A percentile compares a stretch with the other conserved stretches of the same genome.
Evolutionary conservation across 2,888 invertebrate genomes (phyloP).

Genomic region (Keiferia lycopersicella): DNA sequence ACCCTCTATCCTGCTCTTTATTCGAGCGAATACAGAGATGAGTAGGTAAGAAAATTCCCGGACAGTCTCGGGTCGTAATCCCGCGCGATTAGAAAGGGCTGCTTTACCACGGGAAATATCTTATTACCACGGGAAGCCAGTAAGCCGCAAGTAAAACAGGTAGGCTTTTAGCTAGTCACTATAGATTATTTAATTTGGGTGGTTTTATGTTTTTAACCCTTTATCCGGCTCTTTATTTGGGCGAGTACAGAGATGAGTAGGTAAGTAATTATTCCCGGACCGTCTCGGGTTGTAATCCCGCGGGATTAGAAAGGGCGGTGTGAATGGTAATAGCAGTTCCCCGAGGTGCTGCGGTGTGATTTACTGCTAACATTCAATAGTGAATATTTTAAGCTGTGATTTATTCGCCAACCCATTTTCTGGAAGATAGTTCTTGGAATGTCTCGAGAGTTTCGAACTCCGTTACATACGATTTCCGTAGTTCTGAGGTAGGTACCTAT

Average conservation of each 20-base stretch:
- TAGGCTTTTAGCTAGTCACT: no score
- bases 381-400: constrained; percentile 78
- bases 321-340: constrained; percentile 77
- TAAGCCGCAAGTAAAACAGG: no score
- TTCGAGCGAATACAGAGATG: constrained; percentile 56
- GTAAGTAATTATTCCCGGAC: constrained; percentile 79
- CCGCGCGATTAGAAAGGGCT: constrained; percentile 77
- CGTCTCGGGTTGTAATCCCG: constrained; percentile 76
- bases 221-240: constrained; percentile 58
- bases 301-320: constrained; percentile 78
- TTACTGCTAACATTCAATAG: constrained; percentile 79
- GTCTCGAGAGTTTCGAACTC: constrained; percentile 8
- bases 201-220: constrained; percentile 40
- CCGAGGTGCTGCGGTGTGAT: constrained; percentile 76
- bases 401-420: constrained; percentile 61
- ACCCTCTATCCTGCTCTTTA: constrained; percentile 53
- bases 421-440: constrained; percentile 40
- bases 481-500: neutral
- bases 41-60: constrained; percentile 78
- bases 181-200: constrained; percentile 46
- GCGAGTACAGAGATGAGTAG: constrained; percentile 57
- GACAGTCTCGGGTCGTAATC: constrained; percentile 76
- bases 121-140: no score
- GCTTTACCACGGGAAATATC: no score
- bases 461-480: no score